Percentiles rank a stretch among this genome's conserved stretches.
Evolutionary conservation across 1,140 invertebrate species (phyloP).

Genomic region (Drosophila sp.): DNA sequence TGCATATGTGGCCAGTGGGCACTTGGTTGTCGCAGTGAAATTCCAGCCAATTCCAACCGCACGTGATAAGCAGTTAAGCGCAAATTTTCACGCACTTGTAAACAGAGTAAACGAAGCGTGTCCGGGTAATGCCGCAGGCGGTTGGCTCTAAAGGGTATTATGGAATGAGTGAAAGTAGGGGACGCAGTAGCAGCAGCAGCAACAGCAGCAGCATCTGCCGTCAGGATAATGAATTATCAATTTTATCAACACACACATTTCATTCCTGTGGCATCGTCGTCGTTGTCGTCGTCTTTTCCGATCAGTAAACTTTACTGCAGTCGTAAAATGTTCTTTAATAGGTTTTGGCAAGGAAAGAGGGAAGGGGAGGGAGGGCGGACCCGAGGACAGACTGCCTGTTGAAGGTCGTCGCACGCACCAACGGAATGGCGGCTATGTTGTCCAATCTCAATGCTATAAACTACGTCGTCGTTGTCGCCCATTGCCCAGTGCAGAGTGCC

Average conservation of each 20-base stretch:
- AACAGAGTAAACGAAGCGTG: slow-evolving; percentile 77
- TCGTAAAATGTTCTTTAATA: slow-evolving; percentile 24
- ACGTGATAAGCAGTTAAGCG: slow-evolving; percentile 79
- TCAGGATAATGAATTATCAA: slow-evolving; percentile 79
- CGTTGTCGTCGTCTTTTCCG: neutral
- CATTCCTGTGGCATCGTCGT: slow-evolving; percentile 17
- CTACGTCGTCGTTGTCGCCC: slow-evolving; percentile 59
- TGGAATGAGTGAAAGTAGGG: neutral
- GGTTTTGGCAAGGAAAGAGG: slow-evolving; percentile 1
- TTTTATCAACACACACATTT: slow-evolving; percentile 54
- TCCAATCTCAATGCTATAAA: slow-evolving; percentile 76
- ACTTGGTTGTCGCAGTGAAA: slow-evolving; percentile 60
- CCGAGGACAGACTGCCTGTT: slow-evolving; percentile 9
- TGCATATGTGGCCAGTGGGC: slow-evolving; percentile 63
- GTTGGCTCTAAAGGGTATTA: slow-evolving; percentile 9
- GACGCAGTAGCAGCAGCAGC: neutral
- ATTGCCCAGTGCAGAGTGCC: slow-evolving; percentile 14
- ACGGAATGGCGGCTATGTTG: slow-evolving; percentile 40
- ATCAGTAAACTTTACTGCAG: slow-evolving; percentile 10
- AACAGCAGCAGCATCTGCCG: neutral
- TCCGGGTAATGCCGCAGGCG: slow-evolving; percentile 63
- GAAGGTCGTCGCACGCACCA: slow-evolving; percentile 42
- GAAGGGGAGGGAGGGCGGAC: neutral
- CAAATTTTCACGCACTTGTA: slow-evolving; percentile 79
- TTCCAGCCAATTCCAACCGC: slow-evolving; percentile 57